A percentile compares a stretch with the other conserved stretches of the same genome.
These are phyloP conservation scores for Ammospiza nelsoni DNA, from an alignment of 2,113 vertebrate genomes.

Conservation along the genomic window DNA sequence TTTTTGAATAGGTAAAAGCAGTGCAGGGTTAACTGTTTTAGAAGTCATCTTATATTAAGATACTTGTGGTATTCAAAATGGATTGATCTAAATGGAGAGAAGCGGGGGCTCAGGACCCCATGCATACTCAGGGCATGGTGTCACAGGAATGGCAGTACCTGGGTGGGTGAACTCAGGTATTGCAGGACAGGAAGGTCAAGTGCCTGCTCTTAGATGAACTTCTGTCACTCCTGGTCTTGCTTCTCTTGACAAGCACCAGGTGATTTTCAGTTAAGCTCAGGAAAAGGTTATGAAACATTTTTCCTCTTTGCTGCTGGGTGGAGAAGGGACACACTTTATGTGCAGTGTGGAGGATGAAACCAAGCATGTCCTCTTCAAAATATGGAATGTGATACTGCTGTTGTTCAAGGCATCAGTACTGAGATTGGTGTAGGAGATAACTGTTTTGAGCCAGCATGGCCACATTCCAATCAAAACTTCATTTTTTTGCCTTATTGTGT, in stretches of 20 bases:
- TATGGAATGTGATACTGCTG: background rate
- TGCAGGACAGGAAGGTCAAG: background rate
- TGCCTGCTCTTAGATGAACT: background rate
- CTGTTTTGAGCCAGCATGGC: background rate
- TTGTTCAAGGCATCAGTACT: background rate
- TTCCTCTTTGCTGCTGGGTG: background rate
- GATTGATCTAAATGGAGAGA: background rate
- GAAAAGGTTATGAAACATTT: background rate
- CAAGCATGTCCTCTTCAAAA: background rate
- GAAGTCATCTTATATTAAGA: background rate
- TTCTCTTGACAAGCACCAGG: background rate
- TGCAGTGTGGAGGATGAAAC: background rate
- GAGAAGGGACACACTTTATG: background rate
- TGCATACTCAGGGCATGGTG: rapidly evolving
- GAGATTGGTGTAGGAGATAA: background rate
- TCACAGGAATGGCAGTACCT: rapidly evolving
- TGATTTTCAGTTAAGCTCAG: background rate
- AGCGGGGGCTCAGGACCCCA: rapidly evolving
- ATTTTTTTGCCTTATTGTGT: constrained; percentile 37
- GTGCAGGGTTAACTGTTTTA: background rate
- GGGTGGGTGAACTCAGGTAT: rapidly evolving
- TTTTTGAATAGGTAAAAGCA: background rate
- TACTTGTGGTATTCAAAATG: background rate
- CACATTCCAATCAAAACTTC: constrained; percentile 37
- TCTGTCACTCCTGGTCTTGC: background rate